These are phyloP conservation scores for Pseudonaja textilis DNA, from an alignment of 2,113 vertebrate genomes.

Conservation along the genomic window DNA sequence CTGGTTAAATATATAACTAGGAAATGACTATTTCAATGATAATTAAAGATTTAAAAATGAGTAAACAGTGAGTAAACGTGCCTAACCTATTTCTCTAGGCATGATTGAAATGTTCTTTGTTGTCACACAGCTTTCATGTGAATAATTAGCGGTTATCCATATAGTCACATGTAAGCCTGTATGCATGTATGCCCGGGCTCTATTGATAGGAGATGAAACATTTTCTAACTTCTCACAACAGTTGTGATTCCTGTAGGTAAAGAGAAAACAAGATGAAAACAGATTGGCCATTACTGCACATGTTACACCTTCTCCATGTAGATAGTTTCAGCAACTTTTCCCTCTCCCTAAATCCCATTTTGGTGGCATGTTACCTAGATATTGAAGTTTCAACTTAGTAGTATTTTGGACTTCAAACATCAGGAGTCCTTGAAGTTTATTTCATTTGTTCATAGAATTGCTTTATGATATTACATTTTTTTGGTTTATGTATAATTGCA, in stretches of 20 bases:
- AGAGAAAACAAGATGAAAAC: neutral
- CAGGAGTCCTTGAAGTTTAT: neutral
- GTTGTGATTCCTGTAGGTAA: slow-evolving; percentile 25
- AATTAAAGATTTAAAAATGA: neutral
- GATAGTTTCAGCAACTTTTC: neutral
- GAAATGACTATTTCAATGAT: neutral
- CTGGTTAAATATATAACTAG: neutral
- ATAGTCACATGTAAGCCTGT: slow-evolving; percentile 19
- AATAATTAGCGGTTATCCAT: slow-evolving; percentile 51
- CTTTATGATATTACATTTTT: neutral
- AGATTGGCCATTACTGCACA: neutral
- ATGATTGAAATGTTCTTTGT: slow-evolving; percentile 56
- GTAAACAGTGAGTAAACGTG: accelerated
- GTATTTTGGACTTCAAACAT: neutral
- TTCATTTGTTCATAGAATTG: neutral
- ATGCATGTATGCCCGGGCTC: slow-evolving; percentile 31
- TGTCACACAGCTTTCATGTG: slow-evolving; percentile 29
- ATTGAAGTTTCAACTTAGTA: neutral
- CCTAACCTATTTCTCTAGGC: slow-evolving; percentile 51
- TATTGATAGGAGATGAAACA: slow-evolving; percentile 28
- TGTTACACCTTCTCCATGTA: neutral
- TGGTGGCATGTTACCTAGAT: neutral
- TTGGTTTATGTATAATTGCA: neutral
- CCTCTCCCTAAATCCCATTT: neutral
- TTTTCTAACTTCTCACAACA: slow-evolving; percentile 26